Evolutionary conservation across 2,888 invertebrate genomes (phyloP).

Genomic region (Aplocera efformata): DNA sequence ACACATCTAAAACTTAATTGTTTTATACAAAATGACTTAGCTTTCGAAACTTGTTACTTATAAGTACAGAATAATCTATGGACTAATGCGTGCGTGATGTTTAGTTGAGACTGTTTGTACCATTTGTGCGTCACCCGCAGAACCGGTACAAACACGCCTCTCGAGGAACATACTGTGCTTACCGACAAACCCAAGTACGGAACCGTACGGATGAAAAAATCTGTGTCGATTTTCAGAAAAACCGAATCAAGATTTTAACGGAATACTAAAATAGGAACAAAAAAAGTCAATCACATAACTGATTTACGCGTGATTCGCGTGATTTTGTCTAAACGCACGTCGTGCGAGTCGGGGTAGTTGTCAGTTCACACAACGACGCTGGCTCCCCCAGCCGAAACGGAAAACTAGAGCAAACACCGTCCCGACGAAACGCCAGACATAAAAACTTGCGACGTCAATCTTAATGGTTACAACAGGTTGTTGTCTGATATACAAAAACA

Average conservation of each 20-base stretch:
- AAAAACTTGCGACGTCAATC: too few species aligned
- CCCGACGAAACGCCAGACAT: slow-evolving; percentile 15
- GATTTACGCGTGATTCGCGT: slow-evolving; percentile 70
- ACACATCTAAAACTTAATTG: slow-evolving; percentile 72
- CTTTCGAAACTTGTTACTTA: slow-evolving; percentile 79
- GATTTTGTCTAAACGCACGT: slow-evolving; percentile 71
- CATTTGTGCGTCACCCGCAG: slow-evolving; percentile 33
- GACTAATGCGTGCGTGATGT: slow-evolving; percentile 73
- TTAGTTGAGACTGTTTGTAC: slow-evolving; percentile 42
- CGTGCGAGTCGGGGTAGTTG: slow-evolving; percentile 73
- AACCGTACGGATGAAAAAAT: slow-evolving; percentile 60
- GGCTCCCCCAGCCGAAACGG: slow-evolving; percentile 5
- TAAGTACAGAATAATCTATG: slow-evolving; percentile 75
- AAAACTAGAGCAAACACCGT: slow-evolving; percentile 4
- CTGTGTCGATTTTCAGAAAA: slow-evolving; percentile 77
- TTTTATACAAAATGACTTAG: slow-evolving; percentile 81
- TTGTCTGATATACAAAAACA: slow-evolving; percentile 5
- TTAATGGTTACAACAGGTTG: slow-evolving; percentile 2
- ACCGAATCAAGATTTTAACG: slow-evolving; percentile 73
- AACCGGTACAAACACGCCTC: slow-evolving; percentile 41
- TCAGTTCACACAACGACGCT: slow-evolving; percentile 43
- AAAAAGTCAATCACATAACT: slow-evolving; percentile 77
- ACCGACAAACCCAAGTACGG: slow-evolving; percentile 53
- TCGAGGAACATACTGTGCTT: slow-evolving; percentile 57
- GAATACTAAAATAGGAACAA: slow-evolving; percentile 76